Percentiles rank a stretch among this genome's conserved stretches.
Evolutionary conservation across 2,888 invertebrate genomes (phyloP).

Genomic region (Leptinotarsa haldemani): DNA sequence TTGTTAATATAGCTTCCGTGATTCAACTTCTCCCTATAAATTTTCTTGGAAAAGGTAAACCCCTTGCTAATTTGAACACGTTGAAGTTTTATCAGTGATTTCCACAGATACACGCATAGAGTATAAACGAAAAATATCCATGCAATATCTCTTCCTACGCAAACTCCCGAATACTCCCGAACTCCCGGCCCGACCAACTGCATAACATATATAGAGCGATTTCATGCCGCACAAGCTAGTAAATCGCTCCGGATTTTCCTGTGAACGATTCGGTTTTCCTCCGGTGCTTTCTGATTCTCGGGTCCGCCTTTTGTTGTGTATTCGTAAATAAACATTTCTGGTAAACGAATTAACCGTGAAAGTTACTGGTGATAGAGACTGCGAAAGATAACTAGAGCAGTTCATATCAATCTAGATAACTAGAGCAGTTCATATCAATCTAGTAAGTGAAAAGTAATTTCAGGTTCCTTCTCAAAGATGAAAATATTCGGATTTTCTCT

Average conservation of each 20-base stretch:
- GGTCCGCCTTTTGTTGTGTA: conserved; percentile 14
- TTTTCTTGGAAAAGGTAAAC: neutral
- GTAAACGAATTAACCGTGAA: neutral
- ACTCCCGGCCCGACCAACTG: conserved; percentile 30
- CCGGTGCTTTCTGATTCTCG: neutral
- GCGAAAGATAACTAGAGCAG: neutral
- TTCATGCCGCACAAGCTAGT: conserved; percentile 35
- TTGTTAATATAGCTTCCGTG: neutral
- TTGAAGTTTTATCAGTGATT: conserved; percentile 13
- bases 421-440: too few relatives aligned
- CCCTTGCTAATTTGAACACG: neutral
- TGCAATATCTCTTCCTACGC: conserved; percentile 28
- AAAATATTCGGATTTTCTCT: too few relatives aligned
- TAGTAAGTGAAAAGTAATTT: too few relatives aligned
- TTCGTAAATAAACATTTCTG: neutral
- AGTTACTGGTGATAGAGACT: neutral
- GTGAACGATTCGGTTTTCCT: conserved; percentile 19
- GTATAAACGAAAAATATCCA: conserved; percentile 36
- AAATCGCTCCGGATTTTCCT: conserved; percentile 25
- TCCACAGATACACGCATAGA: conserved; percentile 22
- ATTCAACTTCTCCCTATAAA: neutral
- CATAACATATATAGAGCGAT: conserved; percentile 33
- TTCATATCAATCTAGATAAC: neutral
- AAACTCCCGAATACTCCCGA: conserved; percentile 35
- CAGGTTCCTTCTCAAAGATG: too few relatives aligned